A percentile compares a stretch with the other conserved stretches of the same genome.
Conservation (phyloP, 2,797 vertebrate genomes). For the Micrastur ruficollis region DNA sequence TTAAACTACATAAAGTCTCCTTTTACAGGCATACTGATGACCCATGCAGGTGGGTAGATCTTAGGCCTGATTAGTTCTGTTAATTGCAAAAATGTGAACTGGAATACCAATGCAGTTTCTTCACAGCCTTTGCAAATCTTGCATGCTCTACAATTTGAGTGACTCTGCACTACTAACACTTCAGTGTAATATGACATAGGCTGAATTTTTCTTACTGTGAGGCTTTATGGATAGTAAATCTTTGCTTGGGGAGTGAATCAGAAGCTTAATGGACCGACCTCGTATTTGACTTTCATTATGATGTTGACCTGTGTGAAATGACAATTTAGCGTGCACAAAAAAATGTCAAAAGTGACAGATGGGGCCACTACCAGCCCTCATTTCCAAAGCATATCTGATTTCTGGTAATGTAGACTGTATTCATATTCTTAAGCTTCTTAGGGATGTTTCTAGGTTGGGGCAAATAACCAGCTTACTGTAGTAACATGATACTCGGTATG, state of each 20-base stretch:
- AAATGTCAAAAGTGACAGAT: not conserved
- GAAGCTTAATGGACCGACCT: not conserved
- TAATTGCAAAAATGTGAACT: not conserved
- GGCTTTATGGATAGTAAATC: not conserved
- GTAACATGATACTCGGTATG: not conserved
- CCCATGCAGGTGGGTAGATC: constrained; percentile 29
- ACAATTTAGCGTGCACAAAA: not conserved
- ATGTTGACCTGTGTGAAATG: not conserved
- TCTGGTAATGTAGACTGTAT: not conserved
- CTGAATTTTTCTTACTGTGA: not conserved
- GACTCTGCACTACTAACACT: constrained; percentile 24
- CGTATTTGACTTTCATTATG: not conserved
- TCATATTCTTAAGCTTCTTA: not conserved
- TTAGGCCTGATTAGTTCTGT: not conserved
- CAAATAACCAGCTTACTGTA: not conserved
- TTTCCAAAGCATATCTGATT: not conserved
- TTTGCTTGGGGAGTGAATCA: not conserved
- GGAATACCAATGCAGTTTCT: not conserved
- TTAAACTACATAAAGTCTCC: not conserved
- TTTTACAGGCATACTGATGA: constrained; percentile 32
- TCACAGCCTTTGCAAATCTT: constrained; percentile 34
- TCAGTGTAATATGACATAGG: not conserved
- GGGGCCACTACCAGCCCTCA: not conserved
- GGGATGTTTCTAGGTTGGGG: not conserved
- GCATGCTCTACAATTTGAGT: constrained; percentile 36